Base-by-base conservation (phyloP, 2,888 invertebrate genomes). In the Aproaerema taeniolella region DNA sequence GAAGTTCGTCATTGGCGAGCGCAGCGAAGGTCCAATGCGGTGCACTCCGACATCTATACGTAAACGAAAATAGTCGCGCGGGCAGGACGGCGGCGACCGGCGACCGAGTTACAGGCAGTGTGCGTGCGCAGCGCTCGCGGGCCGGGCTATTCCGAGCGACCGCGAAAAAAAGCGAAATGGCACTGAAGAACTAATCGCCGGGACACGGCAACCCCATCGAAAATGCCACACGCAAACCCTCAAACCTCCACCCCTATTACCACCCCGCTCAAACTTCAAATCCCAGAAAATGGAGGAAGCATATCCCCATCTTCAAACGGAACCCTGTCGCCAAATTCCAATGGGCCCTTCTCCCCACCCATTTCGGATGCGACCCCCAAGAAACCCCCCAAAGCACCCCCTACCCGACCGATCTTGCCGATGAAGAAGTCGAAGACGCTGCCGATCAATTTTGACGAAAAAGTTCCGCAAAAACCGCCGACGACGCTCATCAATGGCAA, bases 21-120 rank as follows among this genome's bases (percentile, higher is more conserved):
- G 50, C 66, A 62, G 62, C 72, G 78, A 82, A 81, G 82, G 82
- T 81, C 79, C 71, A 60, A 56, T 60, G 46, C 65, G 62, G 67
- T 82, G 83, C 82, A 85, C 82, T 83, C 81, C 83, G 81, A 81
- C 80, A 79, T 82, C 79, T 82, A n/a, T n/a, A 77, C 74, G 75
- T 78, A 81, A 82, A 83, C 86, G 58, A 85, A 86, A 86, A 86
- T 85, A 86, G 85, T 85, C 76, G 57, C 68, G 79, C 82, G 69
- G 30, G 63, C 61, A 72, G 66, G 76, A 6, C 8, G n/a, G 26
- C n/a, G 26, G n/a, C 26, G 26, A 26, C 8, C 26, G 78, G 85
- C 83, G 85, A 82, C 83, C 83, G 85, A 85, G 79, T 75, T 83
- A 81, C 72, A 73, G 52, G 54, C 77, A 85, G 85, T 85, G 65